phyloP scores from a whole-genome alignment of 1,140 invertebrate species.

The Drosophila rufa region DNA sequence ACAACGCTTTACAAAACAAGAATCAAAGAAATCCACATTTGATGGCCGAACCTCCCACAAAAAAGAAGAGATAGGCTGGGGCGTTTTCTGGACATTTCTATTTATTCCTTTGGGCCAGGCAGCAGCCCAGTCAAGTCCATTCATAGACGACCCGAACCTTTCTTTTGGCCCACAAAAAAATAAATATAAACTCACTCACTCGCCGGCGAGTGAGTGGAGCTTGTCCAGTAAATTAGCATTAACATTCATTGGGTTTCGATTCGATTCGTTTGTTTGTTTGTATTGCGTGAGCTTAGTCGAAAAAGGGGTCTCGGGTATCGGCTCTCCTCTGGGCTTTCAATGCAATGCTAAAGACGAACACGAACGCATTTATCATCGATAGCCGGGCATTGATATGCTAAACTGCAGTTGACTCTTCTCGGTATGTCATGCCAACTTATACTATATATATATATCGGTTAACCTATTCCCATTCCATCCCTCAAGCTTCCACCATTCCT shows the following conservation, averaged over 20 bases:
- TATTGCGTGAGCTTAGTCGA: conserved; percentile 51
- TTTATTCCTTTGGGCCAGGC: conserved; percentile 37
- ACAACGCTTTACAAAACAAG: conserved; percentile 20
- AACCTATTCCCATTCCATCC: conserved; percentile 22
- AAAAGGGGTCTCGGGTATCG: conserved; percentile 2
- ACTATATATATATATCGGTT: conserved; percentile 25
- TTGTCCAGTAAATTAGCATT: conserved; percentile 81
- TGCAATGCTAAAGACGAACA: conserved; percentile 49
- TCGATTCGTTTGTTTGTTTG: conserved; percentile 43
- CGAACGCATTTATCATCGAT: conserved; percentile 63
- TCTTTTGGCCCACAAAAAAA: conserved; percentile 9
- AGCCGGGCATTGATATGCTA: conserved; percentile 56
- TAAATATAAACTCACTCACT: conserved; percentile 20
- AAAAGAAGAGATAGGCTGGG: background rate
- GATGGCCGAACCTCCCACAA: conserved; percentile 34
- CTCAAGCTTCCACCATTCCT: background rate
- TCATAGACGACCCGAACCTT: conserved; percentile 51
- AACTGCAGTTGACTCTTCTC: conserved; percentile 56
- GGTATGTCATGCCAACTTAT: conserved; percentile 30
- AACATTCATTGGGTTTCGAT: conserved; percentile 53
- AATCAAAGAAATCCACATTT: conserved; percentile 30
- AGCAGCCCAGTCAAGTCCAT: too few species aligned
- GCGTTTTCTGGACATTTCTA: conserved; percentile 47
- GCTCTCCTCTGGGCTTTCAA: conserved; percentile 11
- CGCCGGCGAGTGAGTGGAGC: conserved; percentile 29